Evolutionary conservation across 2,888 invertebrate genomes (phyloP).

Genomic region (Deroplatys truncata): DNA sequence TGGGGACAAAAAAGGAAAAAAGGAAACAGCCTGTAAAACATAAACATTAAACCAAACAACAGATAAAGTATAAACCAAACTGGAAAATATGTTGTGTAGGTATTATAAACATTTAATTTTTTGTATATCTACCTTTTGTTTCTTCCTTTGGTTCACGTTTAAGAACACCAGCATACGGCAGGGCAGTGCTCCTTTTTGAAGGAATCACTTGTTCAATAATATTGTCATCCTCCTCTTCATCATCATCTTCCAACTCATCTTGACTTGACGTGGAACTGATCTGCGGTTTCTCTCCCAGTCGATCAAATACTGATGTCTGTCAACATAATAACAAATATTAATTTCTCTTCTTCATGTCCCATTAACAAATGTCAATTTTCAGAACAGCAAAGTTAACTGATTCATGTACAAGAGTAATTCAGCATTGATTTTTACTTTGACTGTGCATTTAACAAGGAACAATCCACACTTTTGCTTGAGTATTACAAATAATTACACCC

Average conservation of each 20-base stretch:
- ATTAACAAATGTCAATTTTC: background rate
- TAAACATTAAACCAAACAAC: too few relatives aligned
- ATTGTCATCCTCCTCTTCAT: slow-evolving; percentile 31
- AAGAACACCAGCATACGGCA: slow-evolving; percentile 36
- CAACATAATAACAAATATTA: background rate
- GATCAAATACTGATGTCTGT: slow-evolving; percentile 39
- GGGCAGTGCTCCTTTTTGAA: background rate
- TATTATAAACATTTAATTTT: background rate
- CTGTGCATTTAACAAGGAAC: too few relatives aligned
- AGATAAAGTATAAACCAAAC: too few relatives aligned
- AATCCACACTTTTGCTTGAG: too few relatives aligned
- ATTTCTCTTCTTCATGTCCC: too few relatives aligned
- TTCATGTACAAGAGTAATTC: too few relatives aligned
- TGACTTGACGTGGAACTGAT: slow-evolving; percentile 22
- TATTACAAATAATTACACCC: too few relatives aligned
- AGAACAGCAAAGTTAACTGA: too few relatives aligned
- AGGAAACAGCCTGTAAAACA: too few relatives aligned
- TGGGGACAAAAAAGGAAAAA: too few relatives aligned
- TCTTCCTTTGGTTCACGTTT: slow-evolving; percentile 38
- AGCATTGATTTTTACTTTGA: too few relatives aligned
- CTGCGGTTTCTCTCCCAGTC: slow-evolving; percentile 41
- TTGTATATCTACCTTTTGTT: background rate
- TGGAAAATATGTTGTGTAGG: too few relatives aligned
- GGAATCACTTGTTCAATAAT: slow-evolving; percentile 1
- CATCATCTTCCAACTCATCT: background rate